Base-by-base conservation (phyloP, 2,797 vertebrate genomes). In the Percopsis omiscomaycus region DNA sequence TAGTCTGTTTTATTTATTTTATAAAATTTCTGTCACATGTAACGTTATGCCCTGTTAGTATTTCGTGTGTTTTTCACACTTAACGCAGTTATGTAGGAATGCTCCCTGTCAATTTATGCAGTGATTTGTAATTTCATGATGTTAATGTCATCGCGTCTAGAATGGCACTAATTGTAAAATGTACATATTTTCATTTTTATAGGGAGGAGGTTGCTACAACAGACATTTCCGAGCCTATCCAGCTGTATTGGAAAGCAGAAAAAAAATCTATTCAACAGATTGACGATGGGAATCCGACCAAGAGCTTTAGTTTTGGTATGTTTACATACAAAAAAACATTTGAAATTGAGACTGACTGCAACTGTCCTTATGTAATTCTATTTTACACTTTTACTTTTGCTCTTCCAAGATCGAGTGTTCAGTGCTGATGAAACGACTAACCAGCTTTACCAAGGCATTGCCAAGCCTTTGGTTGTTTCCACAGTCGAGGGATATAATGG, bases 401-500 rank as follows among this genome's bases (percentile, higher is more conserved):
- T 32, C 49, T 79, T 72, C 77, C 51, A 80, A 99, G 97, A 98
- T 85, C 85, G 92, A 47, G 95, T 99, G 15, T 98, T 99, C 84
- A 86, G 91, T 3, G 88, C 94, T 0, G 82, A 84, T 0, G 94
- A 97, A 87, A 92, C 89, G 29, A 98, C 96, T 16, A 82, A 78
- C 66, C 91, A 95, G 50, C 89, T 99, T 3, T 98, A 97, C 66
- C 91, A 95, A 65, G 91, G 89, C 48, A 92, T 98, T 8, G 95
- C 96, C 2, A 95, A 95, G 72, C 94, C 96, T 12, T 91, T 98
- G 83, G 95, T 99, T 46, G 89, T 94, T 15, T 98, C 97, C 42
- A 87, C 94, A 10, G 93, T 98, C 5, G 87, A 92, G 59, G 97
- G 96, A 32, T 99, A 99, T 64, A 98, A 98, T 81, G 97, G 97